phyloP scores from a whole-genome alignment of 2,113 vertebrate genomes.

The Naja naja region DNA sequence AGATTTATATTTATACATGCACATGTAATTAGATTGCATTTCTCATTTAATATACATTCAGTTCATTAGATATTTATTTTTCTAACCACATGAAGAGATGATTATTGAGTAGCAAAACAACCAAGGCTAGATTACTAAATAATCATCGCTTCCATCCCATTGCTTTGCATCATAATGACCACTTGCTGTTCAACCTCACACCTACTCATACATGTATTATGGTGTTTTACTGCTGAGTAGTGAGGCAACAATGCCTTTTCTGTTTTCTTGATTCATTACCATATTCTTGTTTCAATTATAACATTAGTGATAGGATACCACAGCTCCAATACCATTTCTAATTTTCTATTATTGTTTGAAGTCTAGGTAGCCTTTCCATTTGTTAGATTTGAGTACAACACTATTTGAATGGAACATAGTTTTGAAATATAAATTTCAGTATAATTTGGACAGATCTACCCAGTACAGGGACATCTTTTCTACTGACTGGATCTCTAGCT shows the following conservation, averaged over 20 bases:
- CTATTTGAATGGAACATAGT: background rate
- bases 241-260: accelerated
- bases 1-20: background rate
- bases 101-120: background rate
- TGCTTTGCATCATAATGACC: background rate
- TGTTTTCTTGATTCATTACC: background rate
- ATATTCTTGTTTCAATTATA: background rate
- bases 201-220: background rate
- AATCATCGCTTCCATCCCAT: background rate
- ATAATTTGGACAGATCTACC: background rate
- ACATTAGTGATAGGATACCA: background rate
- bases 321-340: background rate
- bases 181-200: background rate
- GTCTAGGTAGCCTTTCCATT: background rate
- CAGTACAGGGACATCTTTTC: background rate
- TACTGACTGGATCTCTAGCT: background rate
- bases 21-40: background rate
- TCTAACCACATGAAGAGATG: background rate
- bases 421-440: background rate
- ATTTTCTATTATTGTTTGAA: background rate
- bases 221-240: accelerated
- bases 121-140: background rate
- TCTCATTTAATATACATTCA: background rate
- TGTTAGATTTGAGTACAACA: background rate
- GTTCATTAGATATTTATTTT: background rate